Evolutionary conservation across 2,797 vertebrate species (phyloP), one percentile per base, ranked within the genome.

Genomic region (Poecilia gillii): DNA sequence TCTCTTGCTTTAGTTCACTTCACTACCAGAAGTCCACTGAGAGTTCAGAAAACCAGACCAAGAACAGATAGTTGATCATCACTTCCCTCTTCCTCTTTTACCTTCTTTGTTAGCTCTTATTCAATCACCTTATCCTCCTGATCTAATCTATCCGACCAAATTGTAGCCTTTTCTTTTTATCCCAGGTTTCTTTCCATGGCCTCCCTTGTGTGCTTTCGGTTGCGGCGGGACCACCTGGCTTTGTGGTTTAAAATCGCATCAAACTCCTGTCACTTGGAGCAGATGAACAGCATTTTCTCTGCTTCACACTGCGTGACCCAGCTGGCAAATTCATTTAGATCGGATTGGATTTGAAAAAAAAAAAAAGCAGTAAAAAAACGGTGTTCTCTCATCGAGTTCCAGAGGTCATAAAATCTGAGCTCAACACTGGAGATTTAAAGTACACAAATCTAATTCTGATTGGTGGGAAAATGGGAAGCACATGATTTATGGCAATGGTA

Each of bases 261-360:
- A 90, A 90, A 80, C 74, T 82, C 74, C 81, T 83, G 81, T 91
- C 85, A 87, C 88, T 85, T 90, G 90, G 86, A 94, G 82, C 90
- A 90, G 90, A 93, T 86, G 86, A 90, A 86, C 84, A 75, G 80
- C 71, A 83, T 88, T 87, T 84, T 84, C 81, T 81, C 83, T 74
- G 84, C 81, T 80, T 55, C 46, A 41, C 79, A 70, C 81, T 72
- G 85, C 46, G 81, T 80, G 80, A 91, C 86, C 90, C 94, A 91
- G 88, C 89, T 93, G 92, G 90, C 84, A 92, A 92, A 94, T 94
- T 93, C 90, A 94, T 94, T 94, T 91, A 89, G 88, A 92, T 91
- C 83, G 84, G 88, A 94, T 84, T 88, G 82, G 87, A 71, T 85
- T 81, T 78, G 41, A 23, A 11, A 68, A 41, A 68, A 4, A 25